Base-by-base conservation (phyloP, 2,797 vertebrate species). In the Microctenopoma steveboyesi region DNA sequence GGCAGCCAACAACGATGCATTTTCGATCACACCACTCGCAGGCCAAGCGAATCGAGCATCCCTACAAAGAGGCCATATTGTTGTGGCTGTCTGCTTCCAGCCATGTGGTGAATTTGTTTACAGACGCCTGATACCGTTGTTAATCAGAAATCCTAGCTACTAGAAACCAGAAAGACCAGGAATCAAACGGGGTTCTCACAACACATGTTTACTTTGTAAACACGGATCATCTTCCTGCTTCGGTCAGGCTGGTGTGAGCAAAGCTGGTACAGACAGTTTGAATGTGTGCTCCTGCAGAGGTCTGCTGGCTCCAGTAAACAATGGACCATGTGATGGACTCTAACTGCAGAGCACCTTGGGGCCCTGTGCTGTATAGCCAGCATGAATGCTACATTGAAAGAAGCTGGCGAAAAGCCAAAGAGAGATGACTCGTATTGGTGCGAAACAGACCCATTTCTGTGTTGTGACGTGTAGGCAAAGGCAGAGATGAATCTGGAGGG, bases 31-130 rank as follows among this genome's bases (percentile, higher is more conserved):
- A 49, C 61, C 79, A 39, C 22, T 70, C 56, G 5, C 65, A 82
- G 85, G 76, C 81, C 83, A 16, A 39, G 40, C 22, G 15, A 55
- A 2, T 25, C 47, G 70, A 86, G 85, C 86, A 82, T 88, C 85
- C 48, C 5, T 8, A 64, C 37, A 76, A 59, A 88, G 86, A 86
- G 86, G 90, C 92, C 89, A 82, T 90, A 11, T 89, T 91, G 85
- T 89, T 87, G 78, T 79, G 69, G 53, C 64, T 72, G 54, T 53
- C 74, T 69, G 63, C 82, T 66, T 82, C 71, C 63, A 82, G 82
- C 86, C 90, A 91, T 89, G 90, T 92, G 89, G 71, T 5, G 75
- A 72, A 82, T 86, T 43, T 90, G 83, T 92, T 91, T 86, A 89
- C 84, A 69, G 78, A 65, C 59, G 47, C 37, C 10, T 7, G 54